A percentile compares a stretch with the other conserved stretches of the same genome.
These are phyloP conservation scores for Spheniscus humboldti DNA, from an alignment of 2,797 vertebrate genomes.

Conservation along the genomic window DNA sequence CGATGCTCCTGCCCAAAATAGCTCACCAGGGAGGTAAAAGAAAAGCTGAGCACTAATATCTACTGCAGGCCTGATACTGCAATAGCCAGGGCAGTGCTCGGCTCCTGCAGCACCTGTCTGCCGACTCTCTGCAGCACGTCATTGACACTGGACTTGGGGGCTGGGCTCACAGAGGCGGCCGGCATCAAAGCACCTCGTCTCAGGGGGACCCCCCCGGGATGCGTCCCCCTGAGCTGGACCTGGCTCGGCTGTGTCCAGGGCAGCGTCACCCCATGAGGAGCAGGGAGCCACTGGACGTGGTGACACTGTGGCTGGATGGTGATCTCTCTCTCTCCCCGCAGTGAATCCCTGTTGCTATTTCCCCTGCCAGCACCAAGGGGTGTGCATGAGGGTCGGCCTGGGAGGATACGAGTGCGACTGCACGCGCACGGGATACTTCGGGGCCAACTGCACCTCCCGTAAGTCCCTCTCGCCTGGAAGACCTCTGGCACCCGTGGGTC, in stretches of 20 bases:
- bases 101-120: not conserved
- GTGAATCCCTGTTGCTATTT: conserved; percentile 93
- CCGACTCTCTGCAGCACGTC: fast-evolving
- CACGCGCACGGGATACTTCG: conserved; percentile 86
- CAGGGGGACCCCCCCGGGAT: not conserved
- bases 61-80: fast-evolving
- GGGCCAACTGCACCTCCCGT: conserved; percentile 89
- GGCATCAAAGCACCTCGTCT: not conserved
- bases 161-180: not conserved
- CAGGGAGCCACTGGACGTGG: not conserved
- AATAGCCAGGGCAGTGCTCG: not conserved
- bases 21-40: not conserved
- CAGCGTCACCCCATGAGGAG: fast-evolving
- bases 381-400: conserved; percentile 82
- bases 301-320: not conserved
- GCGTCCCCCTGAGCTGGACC: not conserved
- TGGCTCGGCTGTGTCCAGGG: fast-evolving
- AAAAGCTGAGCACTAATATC: not conserved
- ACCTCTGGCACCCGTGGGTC: fast-evolving
- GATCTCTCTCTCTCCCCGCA: conserved; percentile 46
- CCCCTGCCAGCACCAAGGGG: conserved; percentile 89
- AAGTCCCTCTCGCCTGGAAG: conserved; percentile 51
- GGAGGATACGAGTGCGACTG: conserved; percentile 89
- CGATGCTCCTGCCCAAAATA: not conserved
- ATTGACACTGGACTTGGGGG: not conserved